A percentile compares a stretch with the other conserved stretches of the same genome.
These are phyloP conservation scores for Drosophila tanythrix DNA, from an alignment of 2,888 invertebrate genomes.

Conservation along the genomic window DNA sequence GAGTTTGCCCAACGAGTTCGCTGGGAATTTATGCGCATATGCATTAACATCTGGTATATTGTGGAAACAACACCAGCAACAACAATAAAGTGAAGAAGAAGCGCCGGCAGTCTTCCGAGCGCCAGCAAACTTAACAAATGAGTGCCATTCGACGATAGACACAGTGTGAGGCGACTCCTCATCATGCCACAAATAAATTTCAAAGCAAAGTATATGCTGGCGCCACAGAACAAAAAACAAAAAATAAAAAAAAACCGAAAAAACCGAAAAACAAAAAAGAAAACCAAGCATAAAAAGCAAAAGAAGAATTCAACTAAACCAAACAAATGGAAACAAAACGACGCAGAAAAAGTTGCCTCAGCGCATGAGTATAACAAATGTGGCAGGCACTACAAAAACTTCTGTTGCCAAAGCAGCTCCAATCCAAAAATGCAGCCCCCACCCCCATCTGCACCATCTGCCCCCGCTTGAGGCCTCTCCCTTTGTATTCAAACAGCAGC, in stretches of 20 bases:
- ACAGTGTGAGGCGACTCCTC: conserved; percentile 11
- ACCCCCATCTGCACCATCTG: not conserved
- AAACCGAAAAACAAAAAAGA: not conserved
- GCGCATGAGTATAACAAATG: conserved; percentile 46
- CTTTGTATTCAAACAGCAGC: conserved; percentile 6
- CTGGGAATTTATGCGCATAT: conserved; percentile 71
- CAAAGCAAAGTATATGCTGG: conserved; percentile 52
- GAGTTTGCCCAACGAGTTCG: conserved; percentile 16
- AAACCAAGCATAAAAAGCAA: conserved; percentile 4
- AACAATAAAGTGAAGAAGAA: not conserved
- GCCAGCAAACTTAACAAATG: conserved; percentile 67
- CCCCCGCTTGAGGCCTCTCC: not conserved
- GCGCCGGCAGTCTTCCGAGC: conserved; percentile 12
- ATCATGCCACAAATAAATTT: conserved; percentile 19
- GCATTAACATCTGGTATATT: conserved; percentile 69
- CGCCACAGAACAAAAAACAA: conserved; percentile 31
- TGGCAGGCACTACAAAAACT: conserved; percentile 49
- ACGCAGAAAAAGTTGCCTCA: conserved; percentile 19
- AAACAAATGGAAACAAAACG: conserved; percentile 34
- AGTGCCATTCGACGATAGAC: conserved; percentile 39
- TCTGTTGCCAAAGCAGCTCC: conserved; percentile 36
- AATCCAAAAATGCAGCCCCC: conserved; percentile 8
- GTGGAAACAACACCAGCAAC: not conserved
- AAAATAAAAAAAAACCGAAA: not conserved
- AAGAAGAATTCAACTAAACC: conserved; percentile 8